Evolutionary conservation across 2,113 vertebrate species (phyloP).

Genomic region (Xenus cinereus): DNA sequence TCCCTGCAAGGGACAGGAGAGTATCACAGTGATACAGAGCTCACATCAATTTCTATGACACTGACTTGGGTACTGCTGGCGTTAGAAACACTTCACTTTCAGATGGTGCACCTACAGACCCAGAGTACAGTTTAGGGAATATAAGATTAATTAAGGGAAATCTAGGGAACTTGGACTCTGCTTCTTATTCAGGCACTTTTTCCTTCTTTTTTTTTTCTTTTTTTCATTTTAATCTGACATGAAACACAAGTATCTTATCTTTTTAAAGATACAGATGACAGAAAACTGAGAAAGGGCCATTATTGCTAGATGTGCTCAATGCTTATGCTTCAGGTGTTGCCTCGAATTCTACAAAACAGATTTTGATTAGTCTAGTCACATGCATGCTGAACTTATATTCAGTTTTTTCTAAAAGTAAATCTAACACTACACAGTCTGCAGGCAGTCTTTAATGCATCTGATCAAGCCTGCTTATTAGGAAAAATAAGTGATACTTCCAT

Average conservation of each 20-base stretch:
- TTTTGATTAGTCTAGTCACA: not conserved
- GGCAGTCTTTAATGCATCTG: not conserved
- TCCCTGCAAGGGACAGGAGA: constrained; percentile 34
- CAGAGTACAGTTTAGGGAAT: not conserved
- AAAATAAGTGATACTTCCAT: not conserved
- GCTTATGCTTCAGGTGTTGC: not conserved
- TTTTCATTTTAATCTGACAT: not conserved
- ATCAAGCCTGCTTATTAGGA: not conserved
- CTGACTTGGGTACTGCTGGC: not conserved
- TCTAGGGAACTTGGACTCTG: not conserved
- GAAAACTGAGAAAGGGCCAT: not conserved
- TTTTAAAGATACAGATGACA: not conserved
- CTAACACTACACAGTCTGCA: not conserved
- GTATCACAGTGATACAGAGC: constrained; percentile 11
- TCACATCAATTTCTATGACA: constrained; percentile 30
- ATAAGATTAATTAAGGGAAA: not conserved
- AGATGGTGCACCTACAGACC: not conserved
- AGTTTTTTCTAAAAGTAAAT: not conserved
- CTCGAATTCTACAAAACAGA: not conserved
- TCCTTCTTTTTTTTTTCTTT: not conserved
- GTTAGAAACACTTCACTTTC: not conserved
- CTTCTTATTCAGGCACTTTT: not conserved
- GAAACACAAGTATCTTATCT: not conserved
- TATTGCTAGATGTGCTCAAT: not conserved
- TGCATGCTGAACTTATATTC: not conserved